phyloP scores from a whole-genome alignment of 1,140 invertebrate species.

The Dysdera silvatica region DNA sequence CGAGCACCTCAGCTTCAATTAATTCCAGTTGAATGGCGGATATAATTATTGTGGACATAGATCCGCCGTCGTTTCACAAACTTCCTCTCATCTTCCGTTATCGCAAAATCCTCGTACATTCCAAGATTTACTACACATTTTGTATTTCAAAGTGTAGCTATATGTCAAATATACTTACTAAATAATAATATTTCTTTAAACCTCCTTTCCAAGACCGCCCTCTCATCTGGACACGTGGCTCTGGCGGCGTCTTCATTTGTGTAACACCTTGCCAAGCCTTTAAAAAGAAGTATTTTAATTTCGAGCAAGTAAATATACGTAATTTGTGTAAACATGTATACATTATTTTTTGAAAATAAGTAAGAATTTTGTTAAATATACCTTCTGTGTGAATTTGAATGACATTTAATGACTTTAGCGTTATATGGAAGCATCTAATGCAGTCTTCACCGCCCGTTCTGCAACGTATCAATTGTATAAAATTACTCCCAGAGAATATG shows the following conservation, averaged over 20 bases:
- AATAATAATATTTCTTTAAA: conserved; percentile 33
- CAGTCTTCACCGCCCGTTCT: conserved; percentile 52
- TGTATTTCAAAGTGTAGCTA: no score
- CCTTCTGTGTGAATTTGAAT: conserved; percentile 56
- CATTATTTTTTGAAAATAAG: not conserved
- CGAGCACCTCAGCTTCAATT: not conserved
- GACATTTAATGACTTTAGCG: conserved; percentile 54
- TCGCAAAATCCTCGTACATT: no score
- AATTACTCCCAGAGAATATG: not conserved
- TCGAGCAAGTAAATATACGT: not conserved
- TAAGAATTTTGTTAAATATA: conserved; percentile 1
- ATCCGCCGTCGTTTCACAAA: no score
- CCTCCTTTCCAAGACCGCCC: conserved; percentile 31
- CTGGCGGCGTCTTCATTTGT: conserved; percentile 53
- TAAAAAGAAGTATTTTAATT: not conserved
- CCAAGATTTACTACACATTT: no score
- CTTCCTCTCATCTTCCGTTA: no score
- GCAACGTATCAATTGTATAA: not conserved
- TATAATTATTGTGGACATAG: no score
- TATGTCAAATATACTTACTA: conserved; percentile 24
- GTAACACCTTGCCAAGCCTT: conserved; percentile 55
- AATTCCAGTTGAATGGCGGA: no score
- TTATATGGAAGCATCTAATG: conserved; percentile 55
- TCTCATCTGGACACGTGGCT: conserved; percentile 51
- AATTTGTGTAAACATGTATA: not conserved